Base-by-base conservation (phyloP, 2,888 invertebrate species). In the Pilophorus perplexus region DNA sequence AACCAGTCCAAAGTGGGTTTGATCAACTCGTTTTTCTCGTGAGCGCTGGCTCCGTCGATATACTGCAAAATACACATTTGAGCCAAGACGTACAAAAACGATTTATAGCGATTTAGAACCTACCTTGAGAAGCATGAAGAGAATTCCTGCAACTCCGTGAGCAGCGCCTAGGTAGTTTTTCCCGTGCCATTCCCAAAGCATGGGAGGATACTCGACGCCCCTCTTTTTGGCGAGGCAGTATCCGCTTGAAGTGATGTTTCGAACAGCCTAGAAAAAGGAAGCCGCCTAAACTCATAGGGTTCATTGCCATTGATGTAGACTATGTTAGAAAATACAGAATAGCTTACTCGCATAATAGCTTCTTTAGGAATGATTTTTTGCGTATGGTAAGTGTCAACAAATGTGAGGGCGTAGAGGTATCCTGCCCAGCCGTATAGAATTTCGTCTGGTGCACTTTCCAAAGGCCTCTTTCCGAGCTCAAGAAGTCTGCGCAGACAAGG, bases 101-200 rank as follows among this genome's bases (percentile, higher is more conserved):
- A n/a, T n/a, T n/a, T n/a, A n/a, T n/a, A n/a, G n/a, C n/a, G n/a
- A n/a, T n/a, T n/a, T 25, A 1, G 33, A 42, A 5, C 2, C 42
- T 37, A 64, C 52, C 33, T 37, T 54, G 71, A 94, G 78, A n/a
- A 95, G 77, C 68, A 89, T 79, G 75, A 88, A 90, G 18, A 93
- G 77, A 74, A 96, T 93, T 4, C 94, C 94, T 69, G 87, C 84
- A 71, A 90, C 78, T 18, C 94, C 94, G 80, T 95, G 94, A 50
- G 94, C 94, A 42, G 89, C 93, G 16, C 95, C 94, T 55, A 91
- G 79, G 75, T 95, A 95, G 74, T 87, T 82, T 75, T 86, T 88
- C 38, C 85, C 86, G 78, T 94, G 93, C 93, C 93, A 95, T 73
- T 86, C 81, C 79, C 87, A 95, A 82, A 90, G 84, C 40, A 94